Evolutionary conservation across 2,113 vertebrate species (phyloP).

Genomic region (Ptychochromis oligacanthus): DNA sequence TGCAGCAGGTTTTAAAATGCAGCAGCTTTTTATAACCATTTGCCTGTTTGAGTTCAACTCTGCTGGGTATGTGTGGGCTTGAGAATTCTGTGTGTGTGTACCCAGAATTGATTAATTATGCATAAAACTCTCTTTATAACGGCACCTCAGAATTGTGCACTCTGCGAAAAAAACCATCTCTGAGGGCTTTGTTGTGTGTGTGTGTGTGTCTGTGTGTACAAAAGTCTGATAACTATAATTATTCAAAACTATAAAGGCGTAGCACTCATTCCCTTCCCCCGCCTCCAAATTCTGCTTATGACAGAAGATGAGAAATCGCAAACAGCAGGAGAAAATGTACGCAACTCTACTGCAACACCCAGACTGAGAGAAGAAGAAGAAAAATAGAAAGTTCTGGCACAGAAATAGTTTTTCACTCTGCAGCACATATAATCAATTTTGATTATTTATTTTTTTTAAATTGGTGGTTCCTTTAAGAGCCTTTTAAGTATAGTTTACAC

Average conservation of each 20-base stretch:
- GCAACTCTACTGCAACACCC: conserved; percentile 23
- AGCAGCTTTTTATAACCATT: background rate
- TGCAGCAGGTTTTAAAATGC: background rate
- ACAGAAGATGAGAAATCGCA: conserved; percentile 34
- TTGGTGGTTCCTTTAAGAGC: background rate
- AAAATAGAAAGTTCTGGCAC: conserved; percentile 1
- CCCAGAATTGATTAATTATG: conserved; percentile 42
- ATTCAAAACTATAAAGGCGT: conserved; percentile 41
- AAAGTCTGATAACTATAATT: conserved; percentile 42
- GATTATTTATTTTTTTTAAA: background rate
- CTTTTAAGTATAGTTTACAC: background rate
- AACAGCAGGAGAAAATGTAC: background rate
- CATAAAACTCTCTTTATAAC: conserved; percentile 29
- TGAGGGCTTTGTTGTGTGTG: conserved; percentile 25
- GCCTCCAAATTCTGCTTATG: conserved; percentile 21
- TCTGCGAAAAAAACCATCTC: conserved; percentile 18
- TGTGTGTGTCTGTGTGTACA: background rate
- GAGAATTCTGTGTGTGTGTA: background rate
- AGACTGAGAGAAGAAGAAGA: background rate
- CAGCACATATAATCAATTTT: background rate
- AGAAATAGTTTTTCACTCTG: background rate
- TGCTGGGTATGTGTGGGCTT: conserved; percentile 1
- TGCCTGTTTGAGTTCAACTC: conserved; percentile 7
- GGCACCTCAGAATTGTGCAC: conserved; percentile 29
- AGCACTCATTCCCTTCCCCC: background rate